phyloP scores from a whole-genome alignment of 2,888 invertebrate genomes.

The Scaptomyza flava region DNA sequence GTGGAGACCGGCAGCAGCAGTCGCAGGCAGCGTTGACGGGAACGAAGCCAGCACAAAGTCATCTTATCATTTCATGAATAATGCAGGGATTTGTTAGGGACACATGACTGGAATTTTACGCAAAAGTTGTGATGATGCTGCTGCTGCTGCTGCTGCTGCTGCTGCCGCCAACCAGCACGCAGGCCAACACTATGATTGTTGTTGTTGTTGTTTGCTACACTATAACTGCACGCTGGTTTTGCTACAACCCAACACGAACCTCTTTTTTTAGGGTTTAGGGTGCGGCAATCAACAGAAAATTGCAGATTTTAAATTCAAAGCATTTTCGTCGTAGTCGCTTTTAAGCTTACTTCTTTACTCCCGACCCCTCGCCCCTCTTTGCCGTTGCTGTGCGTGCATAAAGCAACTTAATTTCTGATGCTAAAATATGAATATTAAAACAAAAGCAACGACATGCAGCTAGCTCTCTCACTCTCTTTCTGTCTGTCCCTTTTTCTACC shows the following conservation, averaged over 20 bases:
- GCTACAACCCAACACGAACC: not conserved
- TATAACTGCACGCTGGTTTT: constrained; percentile 64
- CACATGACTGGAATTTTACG: constrained; percentile 81
- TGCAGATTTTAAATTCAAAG: constrained; percentile 81
- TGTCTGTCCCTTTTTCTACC: not conserved
- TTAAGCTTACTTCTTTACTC: constrained; percentile 59
- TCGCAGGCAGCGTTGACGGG: constrained; percentile 45
- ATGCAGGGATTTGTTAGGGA: constrained; percentile 83
- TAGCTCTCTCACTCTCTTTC: constrained; percentile 22
- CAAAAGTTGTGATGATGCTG: constrained; percentile 77
- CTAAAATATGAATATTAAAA: constrained; percentile 79
- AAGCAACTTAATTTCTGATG: constrained; percentile 78
- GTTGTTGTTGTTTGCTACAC: constrained; percentile 57
- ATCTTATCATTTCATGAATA: constrained; percentile 83
- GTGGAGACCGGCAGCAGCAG: constrained; percentile 8
- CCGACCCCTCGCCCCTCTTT: not conserved
- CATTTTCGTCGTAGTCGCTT: constrained; percentile 69
- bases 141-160: constrained; percentile 51
- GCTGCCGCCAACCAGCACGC: constrained; percentile 71
- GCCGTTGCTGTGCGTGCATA: constrained; percentile 56
- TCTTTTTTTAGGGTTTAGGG: constrained; percentile 10
- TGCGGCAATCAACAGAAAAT: constrained; percentile 79
- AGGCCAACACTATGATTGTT: constrained; percentile 51
- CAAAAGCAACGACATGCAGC: constrained; percentile 57
- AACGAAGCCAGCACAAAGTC: constrained; percentile 78